Evolutionary conservation across 2,797 vertebrate genomes (phyloP).

Genomic region (Clarias fuscus): DNA sequence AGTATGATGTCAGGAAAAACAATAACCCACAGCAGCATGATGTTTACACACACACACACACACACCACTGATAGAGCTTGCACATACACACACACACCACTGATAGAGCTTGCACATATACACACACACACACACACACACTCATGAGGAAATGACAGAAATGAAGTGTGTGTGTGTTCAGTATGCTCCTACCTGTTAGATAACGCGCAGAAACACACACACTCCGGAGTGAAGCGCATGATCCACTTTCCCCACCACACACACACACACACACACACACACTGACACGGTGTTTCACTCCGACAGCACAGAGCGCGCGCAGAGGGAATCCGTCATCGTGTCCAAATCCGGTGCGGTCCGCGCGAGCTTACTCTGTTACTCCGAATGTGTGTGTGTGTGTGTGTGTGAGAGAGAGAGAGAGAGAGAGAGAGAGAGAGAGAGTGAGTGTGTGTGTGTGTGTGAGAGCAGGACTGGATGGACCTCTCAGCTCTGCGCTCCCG

Average conservation of each 20-base stretch:
- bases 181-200: constrained; percentile 68
- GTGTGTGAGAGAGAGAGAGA: too few relatives aligned
- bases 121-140: background rate
- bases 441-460: too few relatives aligned
- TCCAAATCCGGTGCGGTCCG: background rate
- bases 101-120: background rate
- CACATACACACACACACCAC: background rate
- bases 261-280: background rate
- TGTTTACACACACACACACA: background rate
- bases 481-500: constrained; percentile 16
- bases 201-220: constrained; percentile 39
- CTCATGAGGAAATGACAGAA: background rate
- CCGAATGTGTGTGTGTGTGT: background rate
- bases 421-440: too few relatives aligned
- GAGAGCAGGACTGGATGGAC: background rate
- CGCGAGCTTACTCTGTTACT: background rate
- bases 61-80: too few relatives aligned
- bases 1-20: background rate
- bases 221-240: constrained; percentile 31
- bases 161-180: background rate
- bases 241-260: constrained; percentile 25
- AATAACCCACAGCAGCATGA: background rate
- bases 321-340: background rate
- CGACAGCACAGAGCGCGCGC: background rate
- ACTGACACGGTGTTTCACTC: background rate